Conservation (phyloP, 2,113 vertebrate species). For the Chrysochloris asiatica region DNA sequence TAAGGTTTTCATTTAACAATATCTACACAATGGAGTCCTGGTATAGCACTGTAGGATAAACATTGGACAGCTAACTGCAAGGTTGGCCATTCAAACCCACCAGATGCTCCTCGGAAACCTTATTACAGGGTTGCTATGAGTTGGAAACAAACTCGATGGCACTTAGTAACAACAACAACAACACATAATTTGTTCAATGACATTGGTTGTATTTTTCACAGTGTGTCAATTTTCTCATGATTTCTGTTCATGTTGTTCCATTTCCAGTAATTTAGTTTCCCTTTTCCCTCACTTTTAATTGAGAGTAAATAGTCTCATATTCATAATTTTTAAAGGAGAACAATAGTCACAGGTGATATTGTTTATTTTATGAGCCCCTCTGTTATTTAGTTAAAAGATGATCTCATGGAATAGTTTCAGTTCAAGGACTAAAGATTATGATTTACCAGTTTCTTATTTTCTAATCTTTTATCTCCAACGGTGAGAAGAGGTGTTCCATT, state of each 20-base stretch:
- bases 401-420: background rate
- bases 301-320: background rate
- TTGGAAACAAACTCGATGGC: no score
- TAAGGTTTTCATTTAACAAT: background rate
- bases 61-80: no score
- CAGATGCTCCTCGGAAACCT: no score
- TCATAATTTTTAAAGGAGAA: background rate
- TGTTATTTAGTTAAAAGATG: background rate
- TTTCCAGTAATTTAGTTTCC: background rate
- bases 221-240: background rate
- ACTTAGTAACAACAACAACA: no score
- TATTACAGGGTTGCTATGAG: no score
- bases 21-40: background rate
- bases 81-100: no score
- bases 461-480: background rate
- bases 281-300: background rate
- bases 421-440: background rate
- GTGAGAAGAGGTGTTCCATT: background rate
- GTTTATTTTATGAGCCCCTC: background rate
- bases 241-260: background rate
- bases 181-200: background rate
- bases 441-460: background rate
- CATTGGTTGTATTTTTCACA: background rate
- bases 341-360: background rate
- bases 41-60: no score